phyloP scores from a whole-genome alignment of 2,113 vertebrate genomes.

The Malaclemys terrapin region DNA sequence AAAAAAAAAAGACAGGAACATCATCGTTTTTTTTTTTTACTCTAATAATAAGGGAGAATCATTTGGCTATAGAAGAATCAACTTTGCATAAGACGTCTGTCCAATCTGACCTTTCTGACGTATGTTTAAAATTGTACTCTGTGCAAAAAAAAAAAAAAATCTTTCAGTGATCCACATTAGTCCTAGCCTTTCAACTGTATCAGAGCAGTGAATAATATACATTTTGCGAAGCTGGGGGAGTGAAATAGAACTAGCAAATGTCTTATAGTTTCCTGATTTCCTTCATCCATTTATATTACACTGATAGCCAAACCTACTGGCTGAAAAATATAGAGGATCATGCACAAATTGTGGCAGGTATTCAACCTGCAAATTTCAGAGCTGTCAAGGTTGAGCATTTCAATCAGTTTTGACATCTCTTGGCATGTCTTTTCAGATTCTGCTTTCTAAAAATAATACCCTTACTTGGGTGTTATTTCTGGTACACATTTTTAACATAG shows the following conservation, averaged over 20 bases:
- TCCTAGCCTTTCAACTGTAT: neutral
- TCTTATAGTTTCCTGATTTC: neutral
- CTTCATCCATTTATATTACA: constrained; percentile 17
- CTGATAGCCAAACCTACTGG: neutral
- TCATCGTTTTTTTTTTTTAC: neutral
- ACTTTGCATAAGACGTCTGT: neutral
- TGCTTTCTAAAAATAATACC: constrained; percentile 78
- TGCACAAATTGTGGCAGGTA: constrained; percentile 62
- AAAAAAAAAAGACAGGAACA: neutral
- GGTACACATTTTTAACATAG: constrained; percentile 30
- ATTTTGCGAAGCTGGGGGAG: neutral
- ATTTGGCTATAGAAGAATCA: neutral
- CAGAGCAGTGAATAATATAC: neutral
- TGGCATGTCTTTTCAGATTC: constrained; percentile 71
- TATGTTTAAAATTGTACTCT: neutral
- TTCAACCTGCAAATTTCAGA: constrained; percentile 69
- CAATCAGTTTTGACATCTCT: constrained; percentile 79
- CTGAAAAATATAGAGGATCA: constrained; percentile 53
- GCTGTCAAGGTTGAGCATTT: constrained; percentile 73
- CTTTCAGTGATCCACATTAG: neutral
- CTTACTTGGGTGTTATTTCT: constrained; percentile 60
- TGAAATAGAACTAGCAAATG: neutral
- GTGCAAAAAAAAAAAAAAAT: neutral
- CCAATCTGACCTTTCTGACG: constrained; percentile 12
- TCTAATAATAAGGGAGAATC: neutral